Conservation (phyloP, 2,113 vertebrate genomes). For the Condylura cristata region DNA sequence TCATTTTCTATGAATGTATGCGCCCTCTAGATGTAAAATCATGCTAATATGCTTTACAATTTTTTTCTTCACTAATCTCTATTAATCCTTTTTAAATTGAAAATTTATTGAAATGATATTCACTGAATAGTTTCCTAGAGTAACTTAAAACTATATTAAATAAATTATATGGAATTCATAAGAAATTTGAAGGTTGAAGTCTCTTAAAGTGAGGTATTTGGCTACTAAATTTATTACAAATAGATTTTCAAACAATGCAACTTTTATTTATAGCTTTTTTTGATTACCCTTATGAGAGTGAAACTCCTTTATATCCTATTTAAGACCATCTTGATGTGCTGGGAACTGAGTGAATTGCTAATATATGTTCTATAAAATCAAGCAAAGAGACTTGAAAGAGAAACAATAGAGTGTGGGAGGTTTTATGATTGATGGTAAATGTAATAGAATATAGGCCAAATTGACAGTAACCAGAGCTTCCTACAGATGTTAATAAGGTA, state of each 20-base stretch:
- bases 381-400: neutral
- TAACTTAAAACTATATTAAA: neutral
- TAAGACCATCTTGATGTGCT: neutral
- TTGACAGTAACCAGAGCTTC: neutral
- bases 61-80: constrained; percentile 28
- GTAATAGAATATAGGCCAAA: neutral
- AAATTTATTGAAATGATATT: neutral
- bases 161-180: neutral
- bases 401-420: neutral
- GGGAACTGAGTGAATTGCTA: neutral
- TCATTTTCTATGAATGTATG: neutral
- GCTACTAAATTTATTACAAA: neutral
- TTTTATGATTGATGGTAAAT: neutral
- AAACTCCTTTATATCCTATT: neutral
- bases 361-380: neutral
- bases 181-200: neutral
- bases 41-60: no score
- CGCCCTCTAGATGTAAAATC: neutral
- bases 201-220: neutral
- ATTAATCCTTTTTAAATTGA: neutral
- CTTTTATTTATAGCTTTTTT: neutral
- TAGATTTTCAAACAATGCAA: neutral
- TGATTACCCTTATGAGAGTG: neutral
- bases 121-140: neutral
- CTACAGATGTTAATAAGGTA: neutral